Conservation (phyloP, 2,888 invertebrate species). For the Pocota personata region DNA sequence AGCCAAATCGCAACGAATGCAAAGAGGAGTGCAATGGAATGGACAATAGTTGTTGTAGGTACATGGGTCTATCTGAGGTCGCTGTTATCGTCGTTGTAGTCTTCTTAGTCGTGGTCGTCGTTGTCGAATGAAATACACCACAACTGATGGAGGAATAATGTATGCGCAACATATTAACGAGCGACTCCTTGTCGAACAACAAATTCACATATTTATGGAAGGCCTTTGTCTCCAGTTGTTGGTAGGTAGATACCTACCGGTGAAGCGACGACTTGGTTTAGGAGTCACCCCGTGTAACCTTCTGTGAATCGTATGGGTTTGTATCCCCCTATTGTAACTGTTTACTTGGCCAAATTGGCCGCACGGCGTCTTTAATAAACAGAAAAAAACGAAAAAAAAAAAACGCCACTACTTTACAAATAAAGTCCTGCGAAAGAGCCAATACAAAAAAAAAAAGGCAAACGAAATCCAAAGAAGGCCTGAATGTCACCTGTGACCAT, state of each 20-base stretch:
- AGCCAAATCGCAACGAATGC: slow-evolving; percentile 57
- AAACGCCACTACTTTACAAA: too few species aligned
- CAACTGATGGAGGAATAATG: slow-evolving; percentile 54
- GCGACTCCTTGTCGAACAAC: slow-evolving; percentile 72
- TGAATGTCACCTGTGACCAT: slow-evolving; percentile 50
- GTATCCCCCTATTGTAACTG: slow-evolving; percentile 43
- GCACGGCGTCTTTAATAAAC: slow-evolving; percentile 58
- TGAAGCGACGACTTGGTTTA: slow-evolving; percentile 44
- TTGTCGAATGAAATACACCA: slow-evolving; percentile 52
- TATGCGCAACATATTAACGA: slow-evolving; percentile 74
- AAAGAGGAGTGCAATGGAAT: slow-evolving; percentile 60
- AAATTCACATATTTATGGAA: slow-evolving; percentile 74
- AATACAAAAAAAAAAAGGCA: not conserved
- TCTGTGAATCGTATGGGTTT: slow-evolving; percentile 42
- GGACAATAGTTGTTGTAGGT: slow-evolving; percentile 63
- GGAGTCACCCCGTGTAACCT: slow-evolving; percentile 66
- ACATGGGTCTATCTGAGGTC: slow-evolving; percentile 53
- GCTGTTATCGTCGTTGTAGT: slow-evolving; percentile 10
- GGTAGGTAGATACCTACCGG: too few species aligned
- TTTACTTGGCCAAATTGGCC: slow-evolving; percentile 59
- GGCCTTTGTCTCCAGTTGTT: slow-evolving; percentile 56
- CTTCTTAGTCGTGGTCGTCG: slow-evolving; percentile 50
- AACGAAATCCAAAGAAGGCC: slow-evolving; percentile 18
- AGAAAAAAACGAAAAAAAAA: too few species aligned
- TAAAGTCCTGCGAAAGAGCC: slow-evolving; percentile 33